Conservation (phyloP, 2,888 invertebrate genomes). For the Aphidoletes aphidimyza region DNA sequence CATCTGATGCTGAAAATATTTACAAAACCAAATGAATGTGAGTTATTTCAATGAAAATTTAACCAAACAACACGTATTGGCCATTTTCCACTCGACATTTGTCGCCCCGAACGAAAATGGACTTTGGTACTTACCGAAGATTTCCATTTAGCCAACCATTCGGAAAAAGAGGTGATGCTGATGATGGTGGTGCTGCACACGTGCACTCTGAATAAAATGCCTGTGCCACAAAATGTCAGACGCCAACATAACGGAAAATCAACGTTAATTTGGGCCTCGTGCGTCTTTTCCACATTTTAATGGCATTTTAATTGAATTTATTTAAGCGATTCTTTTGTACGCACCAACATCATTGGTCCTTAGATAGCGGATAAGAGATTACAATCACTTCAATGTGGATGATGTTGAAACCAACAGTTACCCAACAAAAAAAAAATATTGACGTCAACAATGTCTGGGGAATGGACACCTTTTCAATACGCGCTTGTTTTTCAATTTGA, state of each 20-base stretch:
- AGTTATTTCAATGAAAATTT: background rate
- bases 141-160: background rate
- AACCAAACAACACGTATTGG: background rate
- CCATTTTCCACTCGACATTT: slow-evolving; percentile 13
- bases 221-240: background rate
- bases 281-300: background rate
- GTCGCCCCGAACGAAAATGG: background rate
- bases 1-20: background rate
- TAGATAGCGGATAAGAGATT: background rate
- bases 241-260: background rate
- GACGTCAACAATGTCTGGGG: background rate
- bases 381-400: background rate
- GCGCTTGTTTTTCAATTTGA: slow-evolving; percentile 9
- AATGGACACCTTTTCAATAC: background rate
- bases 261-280: background rate
- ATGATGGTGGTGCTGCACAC: no score
- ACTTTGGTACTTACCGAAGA: background rate
- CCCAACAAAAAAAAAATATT: background rate
- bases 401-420: background rate
- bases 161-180: no score
- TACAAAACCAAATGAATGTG: background rate
- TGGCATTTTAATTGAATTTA: slow-evolving; percentile 30
- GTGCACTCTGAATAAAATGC: no score
- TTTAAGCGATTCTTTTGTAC: background rate
- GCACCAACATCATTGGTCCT: background rate